Percentiles rank a stretch among this genome's conserved stretches.
Evolutionary conservation across 53 echinoderm and acorn worm genomes (phyloP).

Genomic region (Paracentrotus lividus): DNA sequence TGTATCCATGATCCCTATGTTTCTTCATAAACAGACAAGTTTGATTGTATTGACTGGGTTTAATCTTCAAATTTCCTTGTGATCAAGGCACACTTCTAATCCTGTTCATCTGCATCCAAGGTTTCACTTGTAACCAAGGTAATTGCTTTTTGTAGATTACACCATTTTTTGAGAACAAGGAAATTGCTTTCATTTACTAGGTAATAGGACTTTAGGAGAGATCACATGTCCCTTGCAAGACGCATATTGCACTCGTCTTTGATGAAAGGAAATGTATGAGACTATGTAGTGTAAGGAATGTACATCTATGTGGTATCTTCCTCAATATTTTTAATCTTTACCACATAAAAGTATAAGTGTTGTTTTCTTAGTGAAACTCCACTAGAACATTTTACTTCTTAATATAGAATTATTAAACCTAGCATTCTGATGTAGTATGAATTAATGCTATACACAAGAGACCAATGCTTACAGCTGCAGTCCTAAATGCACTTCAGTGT

Average conservation of each 20-base stretch:
- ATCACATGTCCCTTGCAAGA: too few species aligned
- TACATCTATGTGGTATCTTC: neutral
- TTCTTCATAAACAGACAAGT: neutral
- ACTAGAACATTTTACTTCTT: neutral
- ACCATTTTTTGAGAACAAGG: neutral
- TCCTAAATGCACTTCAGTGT: neutral
- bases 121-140: neutral
- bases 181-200: neutral
- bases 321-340: neutral
- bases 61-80: neutral
- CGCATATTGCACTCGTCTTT: too few species aligned
- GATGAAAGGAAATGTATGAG: too few species aligned
- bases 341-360: neutral
- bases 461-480: conserved; percentile 9
- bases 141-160: neutral
- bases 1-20: too few species aligned
- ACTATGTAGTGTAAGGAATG: too few species aligned
- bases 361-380: neutral
- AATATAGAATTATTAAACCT: neutral
- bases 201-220: too few species aligned
- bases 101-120: neutral
- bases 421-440: neutral
- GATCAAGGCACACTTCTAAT: neutral
- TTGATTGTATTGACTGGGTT: neutral
- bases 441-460: neutral